Percentiles rank a stretch among this genome's conserved stretches.
These are phyloP conservation scores for Malacosoma neustria DNA, from an alignment of 2,888 invertebrate species.

Conservation along the genomic window DNA sequence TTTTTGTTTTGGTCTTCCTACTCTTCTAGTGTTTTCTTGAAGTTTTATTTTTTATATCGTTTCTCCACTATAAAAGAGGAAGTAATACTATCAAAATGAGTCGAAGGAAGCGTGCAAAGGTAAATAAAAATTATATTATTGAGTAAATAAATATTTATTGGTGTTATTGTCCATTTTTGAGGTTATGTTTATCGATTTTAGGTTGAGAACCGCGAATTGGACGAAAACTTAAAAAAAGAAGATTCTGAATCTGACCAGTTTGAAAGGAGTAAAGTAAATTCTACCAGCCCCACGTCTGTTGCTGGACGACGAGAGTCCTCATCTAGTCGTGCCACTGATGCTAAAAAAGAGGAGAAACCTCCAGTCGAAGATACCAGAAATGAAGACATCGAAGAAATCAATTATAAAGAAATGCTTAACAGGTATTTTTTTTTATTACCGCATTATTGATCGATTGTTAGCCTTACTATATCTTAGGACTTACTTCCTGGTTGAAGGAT, in stretches of 20 bases:
- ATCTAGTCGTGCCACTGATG: conserved; percentile 59
- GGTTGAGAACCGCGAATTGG: conserved; percentile 75
- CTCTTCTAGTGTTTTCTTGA: conserved; percentile 2
- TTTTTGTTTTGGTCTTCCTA: conserved; percentile 3
- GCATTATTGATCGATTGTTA: too few species aligned
- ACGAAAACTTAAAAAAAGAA: conserved; percentile 79
- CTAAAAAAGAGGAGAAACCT: conserved; percentile 64
- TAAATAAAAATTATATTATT: conserved; percentile 9
- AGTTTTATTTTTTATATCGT: conserved; percentile 5
- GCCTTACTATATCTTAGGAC: too few species aligned
- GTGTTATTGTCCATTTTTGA: conserved; percentile 17
- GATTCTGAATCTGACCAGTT: conserved; percentile 78
- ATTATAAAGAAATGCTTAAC: conserved; percentile 62
- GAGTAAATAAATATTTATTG: background rate
- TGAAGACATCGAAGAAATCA: conserved; percentile 80
- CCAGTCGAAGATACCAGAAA: conserved; percentile 67
- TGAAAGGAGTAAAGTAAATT: conserved; percentile 75
- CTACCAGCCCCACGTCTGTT: conserved; percentile 73
- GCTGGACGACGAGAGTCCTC: conserved; percentile 67
- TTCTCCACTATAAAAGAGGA: too few species aligned
- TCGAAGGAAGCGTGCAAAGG: conserved; percentile 76
- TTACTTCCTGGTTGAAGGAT: too few species aligned
- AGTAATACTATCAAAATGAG: conserved; percentile 75
- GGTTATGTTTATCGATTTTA: conserved; percentile 76
- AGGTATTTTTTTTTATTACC: too few species aligned